A percentile compares a stretch with the other conserved stretches of the same genome.
phyloP scores from a whole-genome alignment of 2,113 vertebrate species.

The Stegostoma tigrinum region DNA sequence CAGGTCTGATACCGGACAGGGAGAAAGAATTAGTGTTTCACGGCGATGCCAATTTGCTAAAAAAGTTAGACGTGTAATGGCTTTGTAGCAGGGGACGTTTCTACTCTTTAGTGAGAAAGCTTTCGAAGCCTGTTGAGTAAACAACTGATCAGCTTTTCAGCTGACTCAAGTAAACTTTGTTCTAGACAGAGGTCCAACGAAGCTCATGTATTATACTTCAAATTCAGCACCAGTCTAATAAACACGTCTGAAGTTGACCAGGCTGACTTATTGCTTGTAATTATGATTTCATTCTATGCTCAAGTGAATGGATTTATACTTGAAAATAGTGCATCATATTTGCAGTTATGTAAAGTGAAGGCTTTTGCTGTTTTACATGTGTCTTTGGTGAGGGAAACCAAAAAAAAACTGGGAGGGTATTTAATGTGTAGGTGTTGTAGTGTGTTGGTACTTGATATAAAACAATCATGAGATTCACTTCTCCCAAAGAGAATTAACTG shows the following conservation, averaged over 20 bases:
- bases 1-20: neutral
- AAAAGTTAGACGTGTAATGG: neutral
- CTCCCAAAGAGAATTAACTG: neutral
- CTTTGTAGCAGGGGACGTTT: neutral
- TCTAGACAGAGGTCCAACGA: neutral
- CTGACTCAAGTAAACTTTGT: neutral
- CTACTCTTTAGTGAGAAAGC: neutral
- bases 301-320: neutral
- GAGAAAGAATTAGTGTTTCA: neutral
- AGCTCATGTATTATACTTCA: neutral
- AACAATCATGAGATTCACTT: neutral
- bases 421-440: neutral
- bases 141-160: neutral
- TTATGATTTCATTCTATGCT: neutral
- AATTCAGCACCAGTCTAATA: neutral
- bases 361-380: neutral
- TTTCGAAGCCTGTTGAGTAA: neutral
- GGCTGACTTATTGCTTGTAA: neutral
- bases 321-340: neutral
- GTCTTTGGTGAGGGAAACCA: neutral
- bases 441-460: neutral
- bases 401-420: neutral
- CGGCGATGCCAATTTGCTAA: too few relatives aligned
- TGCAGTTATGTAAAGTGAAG: neutral
- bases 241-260: neutral